phyloP scores from a whole-genome alignment of 2,113 vertebrate genomes.

The Lepidothrix coronata region DNA sequence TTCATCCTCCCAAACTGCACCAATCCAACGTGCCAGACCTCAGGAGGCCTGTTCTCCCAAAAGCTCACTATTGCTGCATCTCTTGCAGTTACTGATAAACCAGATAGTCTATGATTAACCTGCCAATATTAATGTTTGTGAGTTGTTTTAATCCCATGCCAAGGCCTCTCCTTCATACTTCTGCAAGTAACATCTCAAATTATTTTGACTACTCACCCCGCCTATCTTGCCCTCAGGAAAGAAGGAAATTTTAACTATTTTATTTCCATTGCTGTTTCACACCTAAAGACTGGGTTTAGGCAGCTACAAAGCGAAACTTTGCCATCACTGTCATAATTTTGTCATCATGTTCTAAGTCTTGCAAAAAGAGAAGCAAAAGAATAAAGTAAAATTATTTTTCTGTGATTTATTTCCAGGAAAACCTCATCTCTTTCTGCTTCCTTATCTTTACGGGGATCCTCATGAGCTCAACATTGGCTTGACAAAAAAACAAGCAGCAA shows the following conservation, averaged over 20 bases:
- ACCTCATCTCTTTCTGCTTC: conserved; percentile 70
- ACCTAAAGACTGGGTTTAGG: neutral
- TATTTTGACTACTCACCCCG: neutral
- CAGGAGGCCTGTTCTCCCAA: neutral
- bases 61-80: neutral
- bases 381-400: neutral
- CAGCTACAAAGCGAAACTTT: neutral
- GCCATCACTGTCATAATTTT: neutral
- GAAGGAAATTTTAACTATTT: neutral
- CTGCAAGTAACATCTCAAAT: neutral
- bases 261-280: neutral
- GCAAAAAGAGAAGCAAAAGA: neutral
- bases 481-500: neutral
- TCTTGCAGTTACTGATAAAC: conserved; percentile 21
- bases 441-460: conserved; percentile 71
- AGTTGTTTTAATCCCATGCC: neutral
- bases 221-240: neutral
- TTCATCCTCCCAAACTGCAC: neutral
- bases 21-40: neutral
- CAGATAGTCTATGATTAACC: neutral
- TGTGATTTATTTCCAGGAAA: conserved; percentile 10
- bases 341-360: neutral
- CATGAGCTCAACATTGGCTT: neutral
- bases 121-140: neutral
- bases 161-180: neutral